Evolutionary conservation across 2,113 vertebrate species (phyloP).

Genomic region (Lethenteron camtschaticum): DNA sequence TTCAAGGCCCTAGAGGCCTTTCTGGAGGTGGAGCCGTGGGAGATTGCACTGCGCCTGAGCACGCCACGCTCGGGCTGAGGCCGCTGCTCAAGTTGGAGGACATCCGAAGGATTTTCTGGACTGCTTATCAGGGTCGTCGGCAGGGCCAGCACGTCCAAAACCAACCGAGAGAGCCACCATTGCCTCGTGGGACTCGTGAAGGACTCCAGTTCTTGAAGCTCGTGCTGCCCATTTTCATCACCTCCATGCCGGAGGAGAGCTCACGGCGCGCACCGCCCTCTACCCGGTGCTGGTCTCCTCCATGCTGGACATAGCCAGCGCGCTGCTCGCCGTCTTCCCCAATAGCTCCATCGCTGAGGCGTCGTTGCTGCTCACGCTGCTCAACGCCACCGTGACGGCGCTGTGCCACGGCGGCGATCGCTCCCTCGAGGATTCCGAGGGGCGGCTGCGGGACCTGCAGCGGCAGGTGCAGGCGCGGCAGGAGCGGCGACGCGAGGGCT

Average conservation of each 20-base stretch:
- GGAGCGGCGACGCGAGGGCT: conserved; percentile 39
- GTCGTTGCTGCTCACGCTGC: conserved; percentile 34
- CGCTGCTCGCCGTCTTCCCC: conserved; percentile 24
- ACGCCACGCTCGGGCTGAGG: conserved; percentile 18
- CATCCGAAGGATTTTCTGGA: conserved; percentile 32
- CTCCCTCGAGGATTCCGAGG: conserved; percentile 28
- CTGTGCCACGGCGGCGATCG: conserved; percentile 37
- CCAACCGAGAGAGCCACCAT: conserved; percentile 33
- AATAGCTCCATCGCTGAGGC: conserved; percentile 40
- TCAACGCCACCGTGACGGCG: conserved; percentile 32
- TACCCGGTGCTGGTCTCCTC: conserved; percentile 44
- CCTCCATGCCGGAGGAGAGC: conserved; percentile 32
- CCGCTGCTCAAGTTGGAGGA: conserved; percentile 23
- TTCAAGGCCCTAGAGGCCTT: too few species aligned
- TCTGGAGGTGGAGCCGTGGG: too few species aligned
- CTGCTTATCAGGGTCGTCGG: conserved; percentile 43
- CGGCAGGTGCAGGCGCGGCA: conserved; percentile 34
- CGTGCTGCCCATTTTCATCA: conserved; percentile 37
- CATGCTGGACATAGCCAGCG: conserved; percentile 37
- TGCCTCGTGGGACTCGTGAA: conserved; percentile 40
- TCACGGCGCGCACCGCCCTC: conserved; percentile 20
- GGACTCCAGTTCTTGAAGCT: conserved; percentile 46
- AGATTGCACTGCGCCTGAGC: too few species aligned
- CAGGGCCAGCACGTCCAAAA: conserved; percentile 38
- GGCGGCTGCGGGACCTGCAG: conserved; percentile 29